Percentiles rank a stretch among this genome's conserved stretches.
These are phyloP conservation scores for Rhodinocichla rosea DNA, from an alignment of 2,113 vertebrate genomes.

Conservation along the genomic window DNA sequence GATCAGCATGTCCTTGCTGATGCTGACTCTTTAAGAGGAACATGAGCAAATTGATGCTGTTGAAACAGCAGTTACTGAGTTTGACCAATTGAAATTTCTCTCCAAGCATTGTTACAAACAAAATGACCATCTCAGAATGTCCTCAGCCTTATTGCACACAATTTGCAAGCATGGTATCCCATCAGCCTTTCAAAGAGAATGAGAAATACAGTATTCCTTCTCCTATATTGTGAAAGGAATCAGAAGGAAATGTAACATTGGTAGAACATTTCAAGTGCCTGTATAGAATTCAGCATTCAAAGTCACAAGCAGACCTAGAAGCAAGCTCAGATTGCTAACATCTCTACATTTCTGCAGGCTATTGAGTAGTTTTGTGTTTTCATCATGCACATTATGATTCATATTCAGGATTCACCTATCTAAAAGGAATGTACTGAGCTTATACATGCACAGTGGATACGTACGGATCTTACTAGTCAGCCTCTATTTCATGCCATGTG, in stretches of 20 bases:
- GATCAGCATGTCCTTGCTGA: neutral
- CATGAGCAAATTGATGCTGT: neutral
- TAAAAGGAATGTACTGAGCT: neutral
- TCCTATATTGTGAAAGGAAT: neutral
- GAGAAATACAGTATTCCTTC: neutral
- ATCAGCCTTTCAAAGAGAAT: neutral
- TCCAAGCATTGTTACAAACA: neutral
- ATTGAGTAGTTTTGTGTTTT: neutral
- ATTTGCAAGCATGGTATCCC: neutral
- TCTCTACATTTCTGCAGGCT: neutral
- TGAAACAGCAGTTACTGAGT: neutral
- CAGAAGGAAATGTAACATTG: neutral
- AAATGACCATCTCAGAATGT: neutral
- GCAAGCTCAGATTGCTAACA: neutral
- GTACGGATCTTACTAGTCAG: neutral
- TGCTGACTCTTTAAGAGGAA: neutral
- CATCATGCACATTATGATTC: neutral
- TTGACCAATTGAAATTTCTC: neutral
- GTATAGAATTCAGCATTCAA: neutral
- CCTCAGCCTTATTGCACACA: neutral
- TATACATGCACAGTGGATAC: neutral
- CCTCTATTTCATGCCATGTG: neutral
- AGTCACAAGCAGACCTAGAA: neutral
- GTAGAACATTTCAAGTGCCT: neutral
- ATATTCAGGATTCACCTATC: neutral